Evolutionary conservation across 2,888 invertebrate genomes (phyloP).

Genomic region (Malthinus seriepunctatus): DNA sequence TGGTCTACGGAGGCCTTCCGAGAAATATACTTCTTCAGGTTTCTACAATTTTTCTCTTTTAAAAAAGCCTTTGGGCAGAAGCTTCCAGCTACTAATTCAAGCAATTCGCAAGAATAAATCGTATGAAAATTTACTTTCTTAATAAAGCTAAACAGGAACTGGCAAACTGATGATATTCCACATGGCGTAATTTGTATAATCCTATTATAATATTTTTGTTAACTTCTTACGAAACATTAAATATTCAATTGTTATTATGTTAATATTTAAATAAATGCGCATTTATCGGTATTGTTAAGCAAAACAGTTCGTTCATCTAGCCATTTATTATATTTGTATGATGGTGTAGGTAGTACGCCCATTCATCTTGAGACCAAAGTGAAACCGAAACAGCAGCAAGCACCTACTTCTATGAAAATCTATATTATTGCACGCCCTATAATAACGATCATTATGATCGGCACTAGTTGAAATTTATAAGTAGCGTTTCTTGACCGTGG

Average conservation of each 20-base stretch:
- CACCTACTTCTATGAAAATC: conserved; percentile 4
- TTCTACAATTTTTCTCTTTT: no score
- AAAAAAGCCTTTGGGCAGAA: no score
- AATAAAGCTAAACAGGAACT: no score
- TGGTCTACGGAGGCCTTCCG: no score
- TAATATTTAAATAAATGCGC: conserved; percentile 1
- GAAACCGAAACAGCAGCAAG: conserved; percentile 3
- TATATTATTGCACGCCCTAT: background rate
- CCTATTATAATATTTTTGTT: no score
- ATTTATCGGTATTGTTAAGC: background rate
- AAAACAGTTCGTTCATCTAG: conserved; percentile 5
- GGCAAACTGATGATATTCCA: no score
- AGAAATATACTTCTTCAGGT: no score
- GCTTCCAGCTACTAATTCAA: no score
- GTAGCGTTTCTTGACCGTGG: background rate
- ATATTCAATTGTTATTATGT: conserved; percentile 1
- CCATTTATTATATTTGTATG: conserved; percentile 4
- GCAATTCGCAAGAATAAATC: no score
- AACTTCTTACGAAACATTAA: background rate
- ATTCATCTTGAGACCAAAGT: background rate
- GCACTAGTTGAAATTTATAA: background rate
- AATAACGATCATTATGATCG: background rate
- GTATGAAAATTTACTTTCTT: no score
- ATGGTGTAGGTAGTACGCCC: conserved; percentile 1
- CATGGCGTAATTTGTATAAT: no score